A percentile compares a stretch with the other conserved stretches of the same genome.
Conservation (phyloP, 2,113 vertebrate genomes). For the rat (Rattus norvegicus) region GRCr8 NC_086019.1:137722001-137722500, state of each 20-base stretch:
- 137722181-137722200: background rate
- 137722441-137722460: background rate
- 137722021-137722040: rapidly evolving
- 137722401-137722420: background rate
- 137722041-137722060: background rate
- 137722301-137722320: background rate
- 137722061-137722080: background rate
- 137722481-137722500: background rate
- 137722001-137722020: background rate
- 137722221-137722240: background rate
- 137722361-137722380: background rate
- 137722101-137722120: background rate
- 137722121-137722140: background rate
- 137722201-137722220: background rate
- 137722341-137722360: too few species aligned
- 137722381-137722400: background rate
- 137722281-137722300: too few species aligned
- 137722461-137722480: background rate
- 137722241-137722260: background rate
- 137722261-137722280: background rate
- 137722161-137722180: background rate
- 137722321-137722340: background rate
- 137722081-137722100: background rate
- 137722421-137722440: background rate
- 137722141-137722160: background rate